phyloP scores from a whole-genome alignment of 2,113 vertebrate species.

The Mirounga angustirostris region DNA sequence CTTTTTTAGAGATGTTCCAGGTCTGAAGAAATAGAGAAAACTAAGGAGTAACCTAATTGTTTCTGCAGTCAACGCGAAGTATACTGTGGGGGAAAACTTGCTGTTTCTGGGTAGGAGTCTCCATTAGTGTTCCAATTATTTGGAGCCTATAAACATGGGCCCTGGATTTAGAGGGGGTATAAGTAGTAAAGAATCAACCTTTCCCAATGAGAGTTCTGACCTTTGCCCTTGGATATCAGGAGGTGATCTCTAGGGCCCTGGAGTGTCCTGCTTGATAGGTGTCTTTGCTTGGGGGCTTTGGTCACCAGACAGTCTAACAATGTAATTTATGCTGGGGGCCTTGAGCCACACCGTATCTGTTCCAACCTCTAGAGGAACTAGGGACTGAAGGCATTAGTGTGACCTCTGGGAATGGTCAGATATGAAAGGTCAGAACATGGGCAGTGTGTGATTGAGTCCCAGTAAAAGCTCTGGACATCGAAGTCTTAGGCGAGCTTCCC shows the following conservation, averaged over 20 bases:
- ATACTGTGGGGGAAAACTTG: background rate
- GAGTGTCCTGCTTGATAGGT: background rate
- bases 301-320: background rate
- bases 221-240: background rate
- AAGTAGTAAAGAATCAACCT: background rate
- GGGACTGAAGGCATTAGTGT: slow-evolving; percentile 10
- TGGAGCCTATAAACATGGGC: background rate
- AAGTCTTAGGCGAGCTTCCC: background rate
- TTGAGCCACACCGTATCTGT: background rate
- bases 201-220: background rate
- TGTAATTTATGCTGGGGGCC: background rate
- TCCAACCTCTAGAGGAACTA: background rate
- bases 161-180: background rate
- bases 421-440: background rate
- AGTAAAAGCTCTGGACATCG: background rate
- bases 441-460: background rate
- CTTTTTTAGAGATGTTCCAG: background rate
- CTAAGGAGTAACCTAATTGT: background rate
- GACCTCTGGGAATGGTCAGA: background rate
- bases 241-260: background rate
- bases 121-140: background rate
- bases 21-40: background rate
- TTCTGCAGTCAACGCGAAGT: background rate
- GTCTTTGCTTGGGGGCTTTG: background rate
- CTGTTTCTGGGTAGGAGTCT: background rate